These are phyloP conservation scores for Microcebus jonahi DNA, from an alignment of 2,113 vertebrate genomes.

Conservation along the genomic window DNA sequence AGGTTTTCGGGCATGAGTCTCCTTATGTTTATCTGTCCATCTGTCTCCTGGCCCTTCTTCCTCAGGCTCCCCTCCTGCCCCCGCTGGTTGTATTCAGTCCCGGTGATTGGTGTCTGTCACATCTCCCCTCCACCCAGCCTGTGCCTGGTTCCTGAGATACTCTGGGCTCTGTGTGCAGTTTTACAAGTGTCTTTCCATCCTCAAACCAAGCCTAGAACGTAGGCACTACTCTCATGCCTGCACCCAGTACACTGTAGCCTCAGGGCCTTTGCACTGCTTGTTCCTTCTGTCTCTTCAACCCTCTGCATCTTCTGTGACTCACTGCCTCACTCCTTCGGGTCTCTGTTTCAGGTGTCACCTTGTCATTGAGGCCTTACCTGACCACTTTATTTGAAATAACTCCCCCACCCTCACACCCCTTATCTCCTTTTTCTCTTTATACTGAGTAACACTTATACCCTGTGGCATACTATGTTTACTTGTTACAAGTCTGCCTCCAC, in stretches of 20 bases:
- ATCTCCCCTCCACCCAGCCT: constrained; percentile 38
- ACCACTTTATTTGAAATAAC: not conserved
- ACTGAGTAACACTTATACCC: not conserved
- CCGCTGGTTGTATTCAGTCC: constrained; percentile 47
- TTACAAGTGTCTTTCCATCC: not conserved
- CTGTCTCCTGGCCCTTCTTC: constrained; percentile 72
- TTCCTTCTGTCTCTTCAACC: not conserved
- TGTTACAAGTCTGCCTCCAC: not conserved
- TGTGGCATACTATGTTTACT: not conserved
- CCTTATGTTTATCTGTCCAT: constrained; percentile 76
- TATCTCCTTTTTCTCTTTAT: not conserved
- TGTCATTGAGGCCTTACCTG: not conserved
- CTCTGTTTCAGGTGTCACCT: not conserved
- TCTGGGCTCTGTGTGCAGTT: constrained; percentile 29
- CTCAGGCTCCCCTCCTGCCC: constrained; percentile 50
- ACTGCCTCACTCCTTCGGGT: not conserved
- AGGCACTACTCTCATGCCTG: not conserved
- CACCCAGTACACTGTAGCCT: not conserved
- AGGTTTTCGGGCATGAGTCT: constrained; percentile 69
- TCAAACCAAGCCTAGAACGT: not conserved
- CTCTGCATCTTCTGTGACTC: not conserved
- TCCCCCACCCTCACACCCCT: not conserved
- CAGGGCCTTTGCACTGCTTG: constrained; percentile 13
- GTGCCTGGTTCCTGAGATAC: constrained; percentile 47
- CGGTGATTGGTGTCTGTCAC: constrained; percentile 67